Evolutionary conservation across 2,113 vertebrate species (phyloP).

Genomic region (Mirounga angustirostris): DNA sequence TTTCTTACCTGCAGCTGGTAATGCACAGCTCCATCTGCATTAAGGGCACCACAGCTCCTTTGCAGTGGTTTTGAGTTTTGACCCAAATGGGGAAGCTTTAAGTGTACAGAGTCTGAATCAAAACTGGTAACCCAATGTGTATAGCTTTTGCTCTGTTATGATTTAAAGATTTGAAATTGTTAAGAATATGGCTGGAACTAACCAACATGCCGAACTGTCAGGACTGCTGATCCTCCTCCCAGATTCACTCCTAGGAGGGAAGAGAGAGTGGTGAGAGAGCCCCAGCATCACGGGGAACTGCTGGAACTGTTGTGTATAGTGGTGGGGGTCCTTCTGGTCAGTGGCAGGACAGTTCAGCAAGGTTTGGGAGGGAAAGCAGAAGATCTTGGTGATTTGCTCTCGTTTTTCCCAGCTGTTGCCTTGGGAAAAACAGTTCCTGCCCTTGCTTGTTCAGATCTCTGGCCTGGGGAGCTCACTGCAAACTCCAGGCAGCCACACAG

Average conservation of each 20-base stretch:
- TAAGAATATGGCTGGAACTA: background rate
- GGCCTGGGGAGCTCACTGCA: background rate
- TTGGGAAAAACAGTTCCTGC: background rate
- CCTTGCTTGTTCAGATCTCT: background rate
- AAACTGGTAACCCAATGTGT: background rate
- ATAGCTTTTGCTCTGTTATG: background rate
- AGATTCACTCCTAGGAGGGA: background rate
- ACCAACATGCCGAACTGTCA: background rate
- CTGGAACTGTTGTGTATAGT: background rate
- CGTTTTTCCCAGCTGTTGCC: background rate
- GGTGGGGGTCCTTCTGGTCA: background rate
- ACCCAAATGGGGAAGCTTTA: background rate
- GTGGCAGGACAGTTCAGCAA: too few relatives aligned
- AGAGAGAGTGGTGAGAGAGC: background rate
- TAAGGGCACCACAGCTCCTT: background rate
- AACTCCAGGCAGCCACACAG: too few relatives aligned
- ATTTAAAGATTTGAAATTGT: background rate
- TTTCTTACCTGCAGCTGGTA: background rate
- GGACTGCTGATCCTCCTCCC: background rate
- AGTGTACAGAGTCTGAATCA: background rate
- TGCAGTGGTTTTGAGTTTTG: background rate
- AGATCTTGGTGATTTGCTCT: background rate
- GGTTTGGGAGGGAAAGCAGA: background rate
- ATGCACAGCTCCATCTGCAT: background rate
- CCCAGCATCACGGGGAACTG: fast-evolving